phyloP scores from a whole-genome alignment of 1,140 invertebrate species.

The Plectrocnemia conspersa region DNA sequence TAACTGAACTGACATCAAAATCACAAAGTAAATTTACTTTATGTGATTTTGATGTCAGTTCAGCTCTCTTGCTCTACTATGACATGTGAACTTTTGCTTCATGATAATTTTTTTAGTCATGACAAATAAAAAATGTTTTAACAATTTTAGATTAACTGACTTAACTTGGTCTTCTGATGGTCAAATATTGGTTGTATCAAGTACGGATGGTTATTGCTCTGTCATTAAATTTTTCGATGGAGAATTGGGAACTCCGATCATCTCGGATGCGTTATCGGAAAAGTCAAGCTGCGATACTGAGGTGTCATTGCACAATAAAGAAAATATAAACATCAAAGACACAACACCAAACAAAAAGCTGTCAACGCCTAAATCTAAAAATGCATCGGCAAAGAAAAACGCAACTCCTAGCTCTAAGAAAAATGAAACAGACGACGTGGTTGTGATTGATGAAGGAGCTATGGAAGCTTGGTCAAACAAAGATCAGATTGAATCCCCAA shows the following conservation, averaged over 20 bases:
- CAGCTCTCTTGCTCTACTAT: too few relatives aligned
- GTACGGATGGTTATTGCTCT: slow-evolving; percentile 94
- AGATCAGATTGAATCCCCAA: slow-evolving; percentile 26
- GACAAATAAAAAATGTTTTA: background rate
- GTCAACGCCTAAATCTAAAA: slow-evolving; percentile 25
- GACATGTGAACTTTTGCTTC: too few relatives aligned
- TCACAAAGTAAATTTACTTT: too few relatives aligned
- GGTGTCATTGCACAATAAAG: slow-evolving; percentile 6
- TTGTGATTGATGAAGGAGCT: slow-evolving; percentile 50
- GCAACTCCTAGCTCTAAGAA: slow-evolving; percentile 5
- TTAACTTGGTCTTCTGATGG: slow-evolving; percentile 89
- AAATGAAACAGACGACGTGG: slow-evolving; percentile 43
- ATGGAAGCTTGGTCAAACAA: slow-evolving; percentile 55
- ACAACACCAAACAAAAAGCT: slow-evolving; percentile 11
- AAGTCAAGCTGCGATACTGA: slow-evolving; percentile 3
- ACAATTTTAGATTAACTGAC: slow-evolving; percentile 69
- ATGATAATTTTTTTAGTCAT: background rate
- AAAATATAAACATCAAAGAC: slow-evolving; percentile 8
- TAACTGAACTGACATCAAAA: too few relatives aligned
- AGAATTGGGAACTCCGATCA: slow-evolving; percentile 75
- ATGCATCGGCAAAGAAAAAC: background rate
- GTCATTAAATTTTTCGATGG: slow-evolving; percentile 75
- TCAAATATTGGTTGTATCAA: slow-evolving; percentile 74
- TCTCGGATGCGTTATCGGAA: background rate
- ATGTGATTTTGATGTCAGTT: too few relatives aligned